phyloP scores from a whole-genome alignment of 2,113 vertebrate genomes.

The Colossoma macropomum region DNA sequence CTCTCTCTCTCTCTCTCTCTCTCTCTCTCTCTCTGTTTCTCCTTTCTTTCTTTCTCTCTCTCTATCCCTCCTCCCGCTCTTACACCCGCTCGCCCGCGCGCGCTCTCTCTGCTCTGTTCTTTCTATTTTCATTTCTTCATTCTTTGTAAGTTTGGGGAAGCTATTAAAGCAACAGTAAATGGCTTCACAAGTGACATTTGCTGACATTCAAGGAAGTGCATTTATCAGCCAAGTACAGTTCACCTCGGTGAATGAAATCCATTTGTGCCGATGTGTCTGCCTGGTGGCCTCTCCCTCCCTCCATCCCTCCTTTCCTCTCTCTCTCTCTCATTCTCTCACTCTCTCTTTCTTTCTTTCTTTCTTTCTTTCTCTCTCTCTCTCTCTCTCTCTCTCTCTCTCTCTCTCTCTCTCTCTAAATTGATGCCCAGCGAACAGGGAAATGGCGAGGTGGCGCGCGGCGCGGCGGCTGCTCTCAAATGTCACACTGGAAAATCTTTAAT shows the following conservation, averaged over 20 bases:
- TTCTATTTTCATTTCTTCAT: slow-evolving; percentile 81
- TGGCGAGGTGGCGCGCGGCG: slow-evolving; percentile 88
- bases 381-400: slow-evolving; percentile 38
- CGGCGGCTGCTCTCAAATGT: slow-evolving; percentile 95
- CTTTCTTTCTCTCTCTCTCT: slow-evolving; percentile 14
- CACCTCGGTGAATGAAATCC: slow-evolving; percentile 91
- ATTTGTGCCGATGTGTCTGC: slow-evolving; percentile 90
- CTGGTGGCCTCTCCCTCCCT: slow-evolving; percentile 78
- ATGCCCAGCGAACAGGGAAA: slow-evolving; percentile 93
- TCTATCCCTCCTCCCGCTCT: slow-evolving; percentile 52
- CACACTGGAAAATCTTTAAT: slow-evolving; percentile 98
- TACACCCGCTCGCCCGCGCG: slow-evolving; percentile 52
- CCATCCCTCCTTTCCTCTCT: slow-evolving; percentile 37
- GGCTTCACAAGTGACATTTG: slow-evolving; percentile 99
- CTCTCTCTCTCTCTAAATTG: slow-evolving; percentile 81
- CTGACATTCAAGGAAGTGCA: slow-evolving; percentile 99
- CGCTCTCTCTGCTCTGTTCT: slow-evolving; percentile 63
- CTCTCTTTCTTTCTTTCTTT: slow-evolving; percentile 51
- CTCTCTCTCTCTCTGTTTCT: slow-evolving; percentile 46
- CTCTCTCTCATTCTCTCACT: slow-evolving; percentile 34
- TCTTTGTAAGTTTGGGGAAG: slow-evolving; percentile 86
- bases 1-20: slow-evolving; percentile 61
- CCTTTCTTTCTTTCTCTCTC: slow-evolving; percentile 55
- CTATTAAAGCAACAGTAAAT: slow-evolving; percentile 95
- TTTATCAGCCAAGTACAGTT: slow-evolving; percentile 95